Base-by-base conservation (phyloP, 2,888 invertebrate species). In the Oligia latruncula region DNA sequence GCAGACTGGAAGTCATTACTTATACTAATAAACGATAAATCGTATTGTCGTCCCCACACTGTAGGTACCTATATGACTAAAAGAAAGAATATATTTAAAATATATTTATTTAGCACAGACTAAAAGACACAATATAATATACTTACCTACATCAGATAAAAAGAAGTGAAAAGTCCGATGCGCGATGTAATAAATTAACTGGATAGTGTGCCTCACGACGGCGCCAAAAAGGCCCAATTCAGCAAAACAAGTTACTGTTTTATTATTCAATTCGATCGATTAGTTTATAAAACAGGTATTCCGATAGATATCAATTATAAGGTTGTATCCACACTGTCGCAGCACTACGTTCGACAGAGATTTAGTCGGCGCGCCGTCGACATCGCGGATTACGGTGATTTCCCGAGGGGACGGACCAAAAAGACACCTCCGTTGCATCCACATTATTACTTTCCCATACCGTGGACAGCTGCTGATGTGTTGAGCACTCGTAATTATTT, bases 331-430 rank as follows among this genome's bases (percentile, higher is more conserved):
- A 62, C 60, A 80, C 52, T 73, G 71, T 82, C 86, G 58, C 93
- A 90, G 82, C 95, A 88, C 95, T 94, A 92, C 88, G 90, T 91
- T 93, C 92, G 92, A 94, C 92, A 93, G 95, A 95, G 96, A 94
- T 96, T 96, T 95, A 95, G 93, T 88, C 92, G 93, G 89, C 92
- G 93, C 93, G 93, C 92, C 92, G 95, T 94, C 95, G 94, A 92
- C 95, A 92, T 88, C 93, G 93, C 93, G 96, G 97, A 95, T 97
- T 96, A 97, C 95, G 92, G 95, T 95, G 97, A 97, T 97, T 97
- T 97, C 97, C 97, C 96, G 95, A 89, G 96, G 96, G 96, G 93
- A 92, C 93, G 94, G 94, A 95, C 95, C 94, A 93, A 95, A 96
- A 96, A 96, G 96, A 96, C 96, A 96, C 96, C 96, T 96, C 93